Conservation (phyloP, 2,797 vertebrate species). For the Chloroceryle amazona region DNA sequence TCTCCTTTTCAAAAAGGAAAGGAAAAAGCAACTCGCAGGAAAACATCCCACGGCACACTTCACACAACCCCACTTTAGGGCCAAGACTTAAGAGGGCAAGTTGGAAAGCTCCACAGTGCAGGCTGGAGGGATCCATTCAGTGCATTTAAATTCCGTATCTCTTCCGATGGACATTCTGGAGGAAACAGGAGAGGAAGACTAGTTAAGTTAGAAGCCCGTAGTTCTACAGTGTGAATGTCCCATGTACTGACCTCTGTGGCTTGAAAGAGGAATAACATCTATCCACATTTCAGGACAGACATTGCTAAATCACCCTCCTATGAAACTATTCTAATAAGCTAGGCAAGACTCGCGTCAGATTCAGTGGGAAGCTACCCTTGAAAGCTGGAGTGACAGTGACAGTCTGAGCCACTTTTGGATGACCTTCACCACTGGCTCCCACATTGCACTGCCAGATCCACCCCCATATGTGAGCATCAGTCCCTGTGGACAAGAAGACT, state of each 20-base stretch:
- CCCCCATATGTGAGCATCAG: neutral
- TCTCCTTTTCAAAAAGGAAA: neutral
- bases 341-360: neutral
- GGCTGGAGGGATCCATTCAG: neutral
- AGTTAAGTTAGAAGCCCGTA: neutral
- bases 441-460: constrained; percentile 43
- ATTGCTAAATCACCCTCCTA: neutral
- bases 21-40: neutral
- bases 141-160: neutral
- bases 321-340: neutral
- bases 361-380: neutral
- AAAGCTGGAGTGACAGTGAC: constrained; percentile 3
- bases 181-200: neutral
- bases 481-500: constrained; percentile 23
- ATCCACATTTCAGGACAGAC: neutral
- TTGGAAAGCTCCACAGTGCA: neutral
- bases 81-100: neutral
- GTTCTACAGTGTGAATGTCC: neutral
- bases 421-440: constrained; percentile 42
- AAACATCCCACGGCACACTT: neutral
- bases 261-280: neutral
- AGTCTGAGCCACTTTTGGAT: constrained; percentile 30
- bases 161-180: neutral
- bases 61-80: neutral
- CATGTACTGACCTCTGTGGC: neutral